Conservation (phyloP, 2,888 invertebrate species). For the Coelogynopora nodosa region DNA sequence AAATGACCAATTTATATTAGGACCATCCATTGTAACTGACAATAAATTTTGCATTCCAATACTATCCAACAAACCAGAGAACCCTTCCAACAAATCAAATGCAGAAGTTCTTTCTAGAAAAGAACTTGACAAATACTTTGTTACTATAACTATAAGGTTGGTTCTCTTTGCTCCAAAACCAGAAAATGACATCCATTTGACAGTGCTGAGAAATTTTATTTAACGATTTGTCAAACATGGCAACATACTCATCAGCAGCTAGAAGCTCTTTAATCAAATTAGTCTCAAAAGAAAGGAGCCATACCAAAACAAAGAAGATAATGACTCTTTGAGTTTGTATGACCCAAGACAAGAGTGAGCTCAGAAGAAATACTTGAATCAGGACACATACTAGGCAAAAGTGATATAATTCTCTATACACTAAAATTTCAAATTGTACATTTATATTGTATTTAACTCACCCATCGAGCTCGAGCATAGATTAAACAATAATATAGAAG, state of each 20-base stretch:
- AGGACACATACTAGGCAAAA: not conserved
- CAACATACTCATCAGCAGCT: not conserved
- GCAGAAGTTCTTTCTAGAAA: not conserved
- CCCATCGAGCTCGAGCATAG: no score
- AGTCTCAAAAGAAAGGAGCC: not conserved
- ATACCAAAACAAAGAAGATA: slow-evolving; percentile 15
- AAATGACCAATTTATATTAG: slow-evolving; percentile 19
- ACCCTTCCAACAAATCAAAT: not conserved
- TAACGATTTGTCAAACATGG: slow-evolving; percentile 31
- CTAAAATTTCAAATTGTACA: no score
- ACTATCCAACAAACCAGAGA: not conserved
- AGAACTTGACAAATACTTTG: not conserved
- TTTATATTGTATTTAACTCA: no score
- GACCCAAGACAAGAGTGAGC: not conserved
- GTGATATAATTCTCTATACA: no score
- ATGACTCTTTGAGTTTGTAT: not conserved
- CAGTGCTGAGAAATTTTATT: slow-evolving; percentile 7
- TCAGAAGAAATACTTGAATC: not conserved
- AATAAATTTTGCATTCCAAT: not conserved
- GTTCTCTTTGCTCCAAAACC: not conserved
- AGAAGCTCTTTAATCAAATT: not conserved
- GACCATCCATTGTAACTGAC: slow-evolving; percentile 25
- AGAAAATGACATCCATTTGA: not conserved
- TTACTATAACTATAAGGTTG: not conserved
- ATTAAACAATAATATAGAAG: no score